A percentile compares a stretch with the other conserved stretches of the same genome.
Conservation (phyloP, 2,888 invertebrate species). For the Hypsopygia costalis region DNA sequence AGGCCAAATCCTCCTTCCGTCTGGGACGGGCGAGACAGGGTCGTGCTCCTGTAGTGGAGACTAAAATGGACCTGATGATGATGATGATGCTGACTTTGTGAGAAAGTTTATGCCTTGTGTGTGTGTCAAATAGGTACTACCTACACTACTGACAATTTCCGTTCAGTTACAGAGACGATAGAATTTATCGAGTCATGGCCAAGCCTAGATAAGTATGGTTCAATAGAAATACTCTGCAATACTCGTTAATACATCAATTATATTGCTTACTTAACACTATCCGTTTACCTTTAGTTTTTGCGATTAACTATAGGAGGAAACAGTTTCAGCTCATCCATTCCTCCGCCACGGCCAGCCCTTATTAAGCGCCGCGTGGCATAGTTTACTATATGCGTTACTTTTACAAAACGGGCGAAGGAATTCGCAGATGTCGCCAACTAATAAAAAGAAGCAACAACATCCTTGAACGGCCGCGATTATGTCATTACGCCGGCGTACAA, state of each 20-base stretch:
- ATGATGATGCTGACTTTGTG: no score
- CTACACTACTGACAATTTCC: no score
- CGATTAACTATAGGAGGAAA: background rate
- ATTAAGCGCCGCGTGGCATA: slow-evolving; percentile 5
- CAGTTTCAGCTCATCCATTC: background rate
- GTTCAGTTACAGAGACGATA: no score
- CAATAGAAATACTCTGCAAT: no score
- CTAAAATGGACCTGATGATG: no score
- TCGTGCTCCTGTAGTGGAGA: no score
- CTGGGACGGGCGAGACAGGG: no score
- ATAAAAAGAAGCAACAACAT: slow-evolving; percentile 42
- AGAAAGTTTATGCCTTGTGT: no score
- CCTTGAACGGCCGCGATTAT: slow-evolving; percentile 60
- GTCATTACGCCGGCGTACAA: slow-evolving; percentile 55
- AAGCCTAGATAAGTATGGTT: no score
- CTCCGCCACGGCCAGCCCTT: background rate
- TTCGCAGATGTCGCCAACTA: slow-evolving; percentile 32
- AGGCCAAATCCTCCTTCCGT: no score
- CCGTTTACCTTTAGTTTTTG: background rate
- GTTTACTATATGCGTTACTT: background rate
- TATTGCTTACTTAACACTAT: slow-evolving; percentile 2
- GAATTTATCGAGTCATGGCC: no score
- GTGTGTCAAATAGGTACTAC: no score
- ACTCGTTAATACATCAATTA: background rate
- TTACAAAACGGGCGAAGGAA: slow-evolving; percentile 19